These are phyloP conservation scores for Cheumatopsyche charites DNA, from an alignment of 1,140 invertebrate species.

Conservation along the genomic window DNA sequence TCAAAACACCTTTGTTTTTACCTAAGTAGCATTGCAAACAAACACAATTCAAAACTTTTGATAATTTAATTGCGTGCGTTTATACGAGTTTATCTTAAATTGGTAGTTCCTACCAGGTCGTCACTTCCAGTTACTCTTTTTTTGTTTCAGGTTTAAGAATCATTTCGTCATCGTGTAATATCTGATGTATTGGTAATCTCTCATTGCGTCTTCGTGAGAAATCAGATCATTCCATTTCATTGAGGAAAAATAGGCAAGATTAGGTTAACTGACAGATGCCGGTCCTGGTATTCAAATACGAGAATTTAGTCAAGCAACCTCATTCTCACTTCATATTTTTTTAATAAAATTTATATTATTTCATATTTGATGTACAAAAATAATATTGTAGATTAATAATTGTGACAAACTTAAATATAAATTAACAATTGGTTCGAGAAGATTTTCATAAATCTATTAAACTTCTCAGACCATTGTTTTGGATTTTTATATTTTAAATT, in stretches of 20 bases:
- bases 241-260: slow-evolving; percentile 46
- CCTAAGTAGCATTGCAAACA: too few relatives aligned
- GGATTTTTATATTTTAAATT: slow-evolving; percentile 48
- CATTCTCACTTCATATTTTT: slow-evolving; percentile 30
- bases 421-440: slow-evolving; percentile 22
- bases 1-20: too few relatives aligned
- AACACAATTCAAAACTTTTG: too few relatives aligned
- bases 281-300: slow-evolving; percentile 41
- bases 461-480: slow-evolving; percentile 39
- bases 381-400: slow-evolving; percentile 37
- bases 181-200: slow-evolving; percentile 49
- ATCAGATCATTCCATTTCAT: slow-evolving; percentile 50
- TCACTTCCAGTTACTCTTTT: slow-evolving; percentile 38
- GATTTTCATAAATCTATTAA: slow-evolving; percentile 23
- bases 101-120: slow-evolving; percentile 18
- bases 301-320: slow-evolving; percentile 37
- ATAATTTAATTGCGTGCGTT: background rate
- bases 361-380: slow-evolving; percentile 38
- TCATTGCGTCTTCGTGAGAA: slow-evolving; percentile 46
- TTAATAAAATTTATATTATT: slow-evolving; percentile 28
- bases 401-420: slow-evolving; percentile 36
- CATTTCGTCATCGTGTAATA: slow-evolving; percentile 49
- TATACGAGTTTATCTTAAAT: background rate
- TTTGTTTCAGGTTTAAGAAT: slow-evolving; percentile 49
- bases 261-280: slow-evolving; percentile 47